Evolutionary conservation across 2,797 vertebrate species (phyloP).

Genomic region (Odontamblyopus lacepedii): DNA sequence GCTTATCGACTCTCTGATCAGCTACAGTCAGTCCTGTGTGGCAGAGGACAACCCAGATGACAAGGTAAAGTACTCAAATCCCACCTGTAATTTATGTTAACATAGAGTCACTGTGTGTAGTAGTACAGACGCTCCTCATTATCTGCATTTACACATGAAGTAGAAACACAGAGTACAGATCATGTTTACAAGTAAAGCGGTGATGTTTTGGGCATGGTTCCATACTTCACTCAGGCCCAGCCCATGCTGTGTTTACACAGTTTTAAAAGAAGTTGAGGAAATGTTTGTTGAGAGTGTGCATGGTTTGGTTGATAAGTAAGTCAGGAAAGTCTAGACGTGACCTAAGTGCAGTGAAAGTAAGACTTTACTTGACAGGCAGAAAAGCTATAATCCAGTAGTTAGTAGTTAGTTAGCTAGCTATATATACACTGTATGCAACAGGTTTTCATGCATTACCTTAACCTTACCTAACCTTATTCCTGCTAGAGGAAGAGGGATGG

Average conservation of each 20-base stretch:
- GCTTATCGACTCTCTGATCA: conserved; percentile 87
- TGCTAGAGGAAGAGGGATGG: neutral
- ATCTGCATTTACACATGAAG: neutral
- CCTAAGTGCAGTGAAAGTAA: neutral
- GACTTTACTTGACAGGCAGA: neutral
- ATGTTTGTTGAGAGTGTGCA: neutral
- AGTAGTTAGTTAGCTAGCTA: neutral
- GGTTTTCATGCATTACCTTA: neutral
- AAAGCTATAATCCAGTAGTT: neutral
- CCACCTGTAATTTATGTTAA: neutral
- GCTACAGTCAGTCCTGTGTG: conserved; percentile 84
- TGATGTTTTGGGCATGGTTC: conserved; percentile 20
- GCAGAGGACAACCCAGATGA: conserved; percentile 82
- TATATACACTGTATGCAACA: neutral
- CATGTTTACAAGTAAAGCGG: neutral
- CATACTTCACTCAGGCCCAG: conserved; percentile 8
- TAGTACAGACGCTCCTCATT: neutral
- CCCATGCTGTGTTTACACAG: conserved; percentile 18
- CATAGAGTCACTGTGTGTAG: neutral
- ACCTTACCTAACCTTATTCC: neutral
- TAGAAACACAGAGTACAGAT: neutral
- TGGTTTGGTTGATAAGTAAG: neutral
- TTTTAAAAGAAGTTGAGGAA: conserved; percentile 2
- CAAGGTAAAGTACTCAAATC: conserved; percentile 72
- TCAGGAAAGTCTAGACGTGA: neutral